Evolutionary conservation across 2,113 vertebrate species (phyloP), one percentile per base, ranked within the genome.

Genomic region (Oryzias melastigma): DNA sequence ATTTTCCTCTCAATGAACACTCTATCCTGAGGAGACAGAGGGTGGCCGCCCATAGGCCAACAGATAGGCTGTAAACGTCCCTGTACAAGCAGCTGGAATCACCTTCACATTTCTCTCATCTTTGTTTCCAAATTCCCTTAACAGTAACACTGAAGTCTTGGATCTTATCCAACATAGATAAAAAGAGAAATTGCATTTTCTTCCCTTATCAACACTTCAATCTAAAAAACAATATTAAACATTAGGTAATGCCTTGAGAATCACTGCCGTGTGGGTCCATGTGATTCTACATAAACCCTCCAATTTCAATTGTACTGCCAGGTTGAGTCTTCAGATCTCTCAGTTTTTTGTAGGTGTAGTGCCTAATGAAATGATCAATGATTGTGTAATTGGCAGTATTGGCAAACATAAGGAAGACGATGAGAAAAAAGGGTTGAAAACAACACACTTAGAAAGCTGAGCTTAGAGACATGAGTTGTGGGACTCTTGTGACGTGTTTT

Each of bases 1-100:
- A 91, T 90, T 86, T 86, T 47, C n/a, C 57, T 63, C 62, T 90
- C 81, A 90, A 89, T 84, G 81, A 74, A 18, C 5, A 58, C 85
- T 87, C 85, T 89, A 85, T 90, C 64, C 83, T 66, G 62, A 5
- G 69, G 52, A 70, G 72, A 78, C 66, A 58, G 58, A 78, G 68
- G 71, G 48, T 10, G 51, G 52, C 59, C 48, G 77, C 60, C 74
- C 78, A 72, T 77, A 73, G 75, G 58, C 68, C 53, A 7, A 77
- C 57, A 41, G 72, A 75, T 6, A 67, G 65, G 75, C 58, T 56
- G 69, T 65, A 73, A 82, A 80, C 20, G 74, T 62, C 61, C 40
- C 45, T 5, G 57, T 62, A 75, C 81, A 75, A 52, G 43, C 40
- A 20, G 48, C 50, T 60, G 65, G 55, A 58, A 71, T 62, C 18